Percentiles rank a stretch among this genome's conserved stretches.
These are phyloP conservation scores for Glomeris marginata DNA, from an alignment of 2,888 invertebrate species.

Conservation along the genomic window DNA sequence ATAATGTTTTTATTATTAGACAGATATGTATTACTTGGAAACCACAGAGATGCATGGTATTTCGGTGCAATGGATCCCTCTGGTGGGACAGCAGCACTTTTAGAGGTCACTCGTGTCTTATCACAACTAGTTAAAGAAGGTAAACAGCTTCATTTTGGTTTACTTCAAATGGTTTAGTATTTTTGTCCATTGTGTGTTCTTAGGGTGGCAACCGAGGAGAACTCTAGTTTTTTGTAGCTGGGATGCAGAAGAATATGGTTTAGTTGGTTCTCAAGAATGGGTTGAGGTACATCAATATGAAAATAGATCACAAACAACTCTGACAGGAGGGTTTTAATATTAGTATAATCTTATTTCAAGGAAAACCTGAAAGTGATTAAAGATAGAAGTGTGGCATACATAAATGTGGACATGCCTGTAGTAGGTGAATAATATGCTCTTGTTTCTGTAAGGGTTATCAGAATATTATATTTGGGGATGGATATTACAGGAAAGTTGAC, in stretches of 20 bases:
- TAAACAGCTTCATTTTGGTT: slow-evolving; percentile 1
- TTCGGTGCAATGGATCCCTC: slow-evolving; percentile 36
- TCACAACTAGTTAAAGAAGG: slow-evolving; percentile 23
- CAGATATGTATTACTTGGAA: slow-evolving; percentile 36
- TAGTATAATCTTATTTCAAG: too few relatives aligned
- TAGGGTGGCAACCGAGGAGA: slow-evolving; percentile 35
- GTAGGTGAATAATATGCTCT: slow-evolving; percentile 12
- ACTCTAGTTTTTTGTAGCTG: slow-evolving; percentile 35
- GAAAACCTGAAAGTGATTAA: too few relatives aligned
- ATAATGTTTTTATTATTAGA: slow-evolving; percentile 25
- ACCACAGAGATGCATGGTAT: slow-evolving; percentile 39
- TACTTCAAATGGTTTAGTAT: not conserved
- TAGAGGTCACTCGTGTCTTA: slow-evolving; percentile 33
- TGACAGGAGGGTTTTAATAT: not conserved
- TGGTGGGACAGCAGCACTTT: slow-evolving; percentile 35
- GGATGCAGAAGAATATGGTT: slow-evolving; percentile 37
- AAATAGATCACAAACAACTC: too few relatives aligned
- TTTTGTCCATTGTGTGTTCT: not conserved
- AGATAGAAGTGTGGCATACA: slow-evolving; percentile 16
- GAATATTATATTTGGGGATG: too few relatives aligned
- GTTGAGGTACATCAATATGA: slow-evolving; percentile 32
- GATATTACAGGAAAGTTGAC: too few relatives aligned
- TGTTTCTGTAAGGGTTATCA: too few relatives aligned
- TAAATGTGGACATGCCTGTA: slow-evolving; percentile 18
- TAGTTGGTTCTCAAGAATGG: slow-evolving; percentile 37